Conservation (phyloP, 2,888 invertebrate genomes). For the Drosophila sordidula region DNA sequence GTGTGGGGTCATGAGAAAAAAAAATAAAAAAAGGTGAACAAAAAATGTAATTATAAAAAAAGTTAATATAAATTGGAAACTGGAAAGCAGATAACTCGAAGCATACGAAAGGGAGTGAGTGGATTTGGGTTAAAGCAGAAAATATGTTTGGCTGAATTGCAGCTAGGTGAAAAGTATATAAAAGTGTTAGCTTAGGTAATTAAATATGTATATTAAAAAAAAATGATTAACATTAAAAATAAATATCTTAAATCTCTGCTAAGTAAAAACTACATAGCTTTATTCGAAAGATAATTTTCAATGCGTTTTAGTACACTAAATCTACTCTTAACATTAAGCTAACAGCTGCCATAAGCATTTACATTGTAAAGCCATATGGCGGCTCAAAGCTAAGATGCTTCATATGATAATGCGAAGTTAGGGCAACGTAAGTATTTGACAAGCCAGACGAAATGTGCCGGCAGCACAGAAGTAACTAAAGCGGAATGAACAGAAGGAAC, state of each 20-base stretch:
- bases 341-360: neutral
- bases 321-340: neutral
- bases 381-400: neutral
- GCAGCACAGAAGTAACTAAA: slow-evolving; percentile 43
- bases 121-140: neutral
- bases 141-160: neutral
- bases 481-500: slow-evolving; percentile 31
- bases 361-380: neutral
- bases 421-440: slow-evolving; percentile 28
- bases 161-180: neutral
- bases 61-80: slow-evolving; percentile 41
- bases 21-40: slow-evolving; percentile 19
- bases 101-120: neutral
- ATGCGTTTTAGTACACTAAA: no score
- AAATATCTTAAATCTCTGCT: no score
- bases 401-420: neutral
- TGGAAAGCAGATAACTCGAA: slow-evolving; percentile 35
- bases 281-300: no score
- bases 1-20: slow-evolving; percentile 56
- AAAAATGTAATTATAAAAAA: slow-evolving; percentile 35
- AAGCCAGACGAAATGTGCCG: slow-evolving; percentile 43
- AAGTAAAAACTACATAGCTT: no score
- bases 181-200: neutral
- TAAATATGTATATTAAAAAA: neutral
- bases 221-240: neutral